Evolutionary conservation across 2,113 vertebrate species (phyloP).

Genomic region (Dasypus novemcinctus): DNA sequence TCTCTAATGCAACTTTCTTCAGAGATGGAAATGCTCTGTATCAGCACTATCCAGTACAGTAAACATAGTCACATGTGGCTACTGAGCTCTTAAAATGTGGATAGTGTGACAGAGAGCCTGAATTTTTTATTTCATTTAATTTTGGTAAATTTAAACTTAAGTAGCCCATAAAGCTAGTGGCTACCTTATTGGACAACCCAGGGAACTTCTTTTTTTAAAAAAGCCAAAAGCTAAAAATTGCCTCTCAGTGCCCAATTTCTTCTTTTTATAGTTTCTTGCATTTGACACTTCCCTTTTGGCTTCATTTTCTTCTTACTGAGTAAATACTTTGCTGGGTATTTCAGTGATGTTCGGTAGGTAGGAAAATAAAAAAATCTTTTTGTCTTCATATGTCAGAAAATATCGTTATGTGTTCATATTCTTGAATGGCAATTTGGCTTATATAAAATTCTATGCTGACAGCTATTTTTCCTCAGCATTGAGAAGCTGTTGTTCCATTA

Average conservation of each 20-base stretch:
- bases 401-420: neutral
- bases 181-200: neutral
- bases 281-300: neutral
- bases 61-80: neutral
- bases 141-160: neutral
- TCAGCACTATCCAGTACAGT: neutral
- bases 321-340: neutral
- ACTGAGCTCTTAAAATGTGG: neutral
- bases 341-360: neutral
- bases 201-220: neutral
- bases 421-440: neutral
- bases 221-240: neutral
- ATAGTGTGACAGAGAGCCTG: neutral
- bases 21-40: neutral
- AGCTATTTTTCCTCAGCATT: neutral
- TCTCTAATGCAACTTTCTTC: neutral
- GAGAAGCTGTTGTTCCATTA: neutral
- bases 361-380: neutral
- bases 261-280: neutral
- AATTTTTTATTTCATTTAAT: neutral
- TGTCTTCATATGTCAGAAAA: slow-evolving; percentile 25
- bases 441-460: neutral
- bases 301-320: neutral
- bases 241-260: neutral
- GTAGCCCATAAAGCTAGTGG: neutral